These are phyloP conservation scores for Pseudomyrmex gracilis DNA, from an alignment of 1,140 invertebrate species.

Conservation along the genomic window DNA sequence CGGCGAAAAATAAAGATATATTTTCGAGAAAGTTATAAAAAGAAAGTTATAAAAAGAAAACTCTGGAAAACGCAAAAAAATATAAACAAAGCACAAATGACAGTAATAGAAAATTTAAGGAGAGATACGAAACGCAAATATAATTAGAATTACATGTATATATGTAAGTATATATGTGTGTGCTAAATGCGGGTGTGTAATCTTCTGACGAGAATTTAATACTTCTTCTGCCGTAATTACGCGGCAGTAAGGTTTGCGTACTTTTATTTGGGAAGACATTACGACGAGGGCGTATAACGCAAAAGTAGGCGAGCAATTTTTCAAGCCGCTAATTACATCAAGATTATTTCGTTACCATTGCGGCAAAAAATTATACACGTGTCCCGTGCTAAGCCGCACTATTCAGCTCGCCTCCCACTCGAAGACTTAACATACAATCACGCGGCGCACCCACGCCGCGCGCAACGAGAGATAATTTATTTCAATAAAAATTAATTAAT, in stretches of 20 bases:
- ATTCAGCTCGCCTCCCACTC: slow-evolving; percentile 49
- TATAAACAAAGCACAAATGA: neutral
- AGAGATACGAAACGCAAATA: slow-evolving; percentile 29
- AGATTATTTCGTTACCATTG: slow-evolving; percentile 59
- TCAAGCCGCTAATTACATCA: slow-evolving; percentile 47
- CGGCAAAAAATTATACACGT: slow-evolving; percentile 54
- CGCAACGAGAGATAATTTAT: slow-evolving; percentile 15
- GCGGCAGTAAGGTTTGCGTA: slow-evolving; percentile 17
- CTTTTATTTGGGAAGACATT: slow-evolving; percentile 53
- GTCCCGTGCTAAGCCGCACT: slow-evolving; percentile 34
- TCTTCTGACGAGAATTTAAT: slow-evolving; percentile 25
- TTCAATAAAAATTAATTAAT: slow-evolving; percentile 61
- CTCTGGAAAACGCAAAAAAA: neutral
- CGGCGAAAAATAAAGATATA: neutral
- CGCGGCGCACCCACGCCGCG: slow-evolving; percentile 1
- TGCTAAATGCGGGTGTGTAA: slow-evolving; percentile 19
- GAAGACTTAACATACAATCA: slow-evolving; percentile 66
- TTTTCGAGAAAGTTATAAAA: neutral
- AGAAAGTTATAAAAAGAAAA: neutral
- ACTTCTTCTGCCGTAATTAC: slow-evolving; percentile 42
- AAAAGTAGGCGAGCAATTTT: slow-evolving; percentile 44
- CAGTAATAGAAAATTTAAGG: neutral
- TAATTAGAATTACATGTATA: slow-evolving; percentile 35
- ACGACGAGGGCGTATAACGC: slow-evolving; percentile 19
- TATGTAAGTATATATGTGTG: neutral